A percentile compares a stretch with the other conserved stretches of the same genome.
Evolutionary conservation across 2,797 vertebrate genomes (phyloP).

Genomic region (Trachops cirrhosus): DNA sequence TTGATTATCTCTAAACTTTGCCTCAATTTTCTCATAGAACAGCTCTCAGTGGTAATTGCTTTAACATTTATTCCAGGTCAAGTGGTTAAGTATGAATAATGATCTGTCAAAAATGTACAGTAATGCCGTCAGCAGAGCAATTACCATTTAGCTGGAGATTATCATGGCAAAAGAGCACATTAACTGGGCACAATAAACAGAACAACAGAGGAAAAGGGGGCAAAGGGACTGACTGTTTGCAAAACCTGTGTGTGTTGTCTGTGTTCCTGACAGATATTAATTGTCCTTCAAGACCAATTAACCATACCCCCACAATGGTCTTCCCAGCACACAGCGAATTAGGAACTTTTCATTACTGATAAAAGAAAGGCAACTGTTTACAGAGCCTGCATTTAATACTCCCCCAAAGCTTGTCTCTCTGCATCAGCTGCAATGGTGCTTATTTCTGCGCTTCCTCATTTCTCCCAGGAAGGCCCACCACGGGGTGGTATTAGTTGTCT

Average conservation of each 20-base stretch:
- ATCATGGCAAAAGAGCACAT: conserved; percentile 89
- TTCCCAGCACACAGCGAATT: conserved; percentile 55
- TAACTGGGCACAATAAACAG: conserved; percentile 87
- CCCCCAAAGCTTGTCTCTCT: conserved; percentile 14
- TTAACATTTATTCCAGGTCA: conserved; percentile 94
- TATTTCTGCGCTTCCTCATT: background rate
- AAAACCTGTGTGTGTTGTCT: conserved; percentile 76
- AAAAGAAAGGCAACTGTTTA: conserved; percentile 69
- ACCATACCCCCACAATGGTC: conserved; percentile 62
- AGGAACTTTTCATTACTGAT: conserved; percentile 74
- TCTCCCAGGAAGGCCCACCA: background rate
- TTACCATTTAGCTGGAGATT: conserved; percentile 91
- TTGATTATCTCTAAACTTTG: conserved; percentile 90
- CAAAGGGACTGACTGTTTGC: conserved; percentile 81
- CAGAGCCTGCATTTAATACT: conserved; percentile 56
- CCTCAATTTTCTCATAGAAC: conserved; percentile 88
- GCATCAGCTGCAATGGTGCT: background rate
- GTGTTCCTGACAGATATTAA: conserved; percentile 81
- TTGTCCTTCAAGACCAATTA: conserved; percentile 85
- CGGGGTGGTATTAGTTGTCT: background rate
- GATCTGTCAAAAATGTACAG: conserved; percentile 92
- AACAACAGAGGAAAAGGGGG: conserved; percentile 85
- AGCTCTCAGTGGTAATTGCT: conserved; percentile 91
- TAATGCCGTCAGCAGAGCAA: conserved; percentile 92
- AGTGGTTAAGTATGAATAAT: conserved; percentile 95